Base-by-base conservation (phyloP, 2,888 invertebrate species). In the Craniophora ligustri region DNA sequence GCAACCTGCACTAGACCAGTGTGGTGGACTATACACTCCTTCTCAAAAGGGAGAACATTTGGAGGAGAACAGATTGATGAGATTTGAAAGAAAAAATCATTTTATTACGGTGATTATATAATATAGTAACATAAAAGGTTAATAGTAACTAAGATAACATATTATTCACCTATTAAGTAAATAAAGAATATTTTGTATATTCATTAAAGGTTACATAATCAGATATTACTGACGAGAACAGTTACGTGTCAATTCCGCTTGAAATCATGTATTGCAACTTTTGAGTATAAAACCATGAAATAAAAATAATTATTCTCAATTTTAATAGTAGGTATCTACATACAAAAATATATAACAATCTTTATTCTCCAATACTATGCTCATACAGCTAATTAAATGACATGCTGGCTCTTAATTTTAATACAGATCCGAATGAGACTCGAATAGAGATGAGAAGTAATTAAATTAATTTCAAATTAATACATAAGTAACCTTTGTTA, bases 101-200 rank as follows among this genome's bases (percentile, higher is more conserved):
- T 57, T 51, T 46, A 56, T 71, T 48, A 60, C 59, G 74, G 51
- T 58, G 73, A 73, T 72, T 60, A 70, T 73, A 61, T 72, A 61
- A 69, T 63, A 73, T 58, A 57, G 58, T 72, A 73, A 72, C 74
- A 72, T 72, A 56, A 63, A 69, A 69, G 53, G 59, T 73, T 70
- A 70, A 73, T 67, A 69, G 60, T 74, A 74, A 72, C 71, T 73
- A 73, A 58, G 35, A 70, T 70, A 72, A 72, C 67, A 73, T 73
- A 44, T 31, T 45, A 63, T 66, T 57, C 46, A 62, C 45, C 54
- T 73, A 60, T 36, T 55, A 50, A 45, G 48, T 70, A 69, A 60
- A 72, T 48, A 67, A 49, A 62, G 44, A 67, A 67, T 70, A 69
- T 63, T 40, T 46, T 57, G 50, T 58, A 50, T 64, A 61, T 59